Evolutionary conservation across 2,888 invertebrate species (phyloP), one percentile per base, ranked within the genome.

Genomic region (Leptarthrus brevirostris): DNA sequence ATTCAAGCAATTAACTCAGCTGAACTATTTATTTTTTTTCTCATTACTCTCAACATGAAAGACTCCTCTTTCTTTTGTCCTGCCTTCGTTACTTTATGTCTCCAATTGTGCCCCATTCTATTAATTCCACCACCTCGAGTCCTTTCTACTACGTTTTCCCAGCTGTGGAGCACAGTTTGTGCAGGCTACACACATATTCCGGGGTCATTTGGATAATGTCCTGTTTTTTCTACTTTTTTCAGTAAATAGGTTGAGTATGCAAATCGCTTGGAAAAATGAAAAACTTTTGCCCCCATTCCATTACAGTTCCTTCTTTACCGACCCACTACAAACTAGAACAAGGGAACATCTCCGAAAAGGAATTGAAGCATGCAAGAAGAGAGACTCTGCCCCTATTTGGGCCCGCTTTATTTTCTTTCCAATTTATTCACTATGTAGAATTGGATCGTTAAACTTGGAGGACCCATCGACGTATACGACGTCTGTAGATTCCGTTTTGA

Each of bases 201-300:
- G 61, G 61, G 75, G 73, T 75, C 75, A 75, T 75, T 75, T 75
- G 70, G 75, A 75, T 75, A 75, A 75, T 75, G 73, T 73, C 61
- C 52, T 49, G 72, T 30, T 56, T 49, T 72, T 26, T 58, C 30
- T 58, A 44, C 47, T 58, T 56, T 47, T 53, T 54, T 34, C 24
- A 64, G 74, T 61, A 76, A 76, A 74, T 76, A 74, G 74, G 76
- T 76, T 74, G 72, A 74, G 71, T 76, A 76, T 76, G 76, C 73
- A 76, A 76, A 76, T 76, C 74, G 73, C 53, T 74, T 61, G 74
- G 73, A 76, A 74, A 74, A 74, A 76, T 76, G 73, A 73, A 74
- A 76, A 73, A 56, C 61, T 75, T 74, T 66, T 61, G 30, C 52
- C 14, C 24, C 34, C 34, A 44, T 18, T 8, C 26, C 34, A 12